These are phyloP conservation scores for Ophraella communa DNA, from an alignment of 2,888 invertebrate genomes.

Conservation along the genomic window DNA sequence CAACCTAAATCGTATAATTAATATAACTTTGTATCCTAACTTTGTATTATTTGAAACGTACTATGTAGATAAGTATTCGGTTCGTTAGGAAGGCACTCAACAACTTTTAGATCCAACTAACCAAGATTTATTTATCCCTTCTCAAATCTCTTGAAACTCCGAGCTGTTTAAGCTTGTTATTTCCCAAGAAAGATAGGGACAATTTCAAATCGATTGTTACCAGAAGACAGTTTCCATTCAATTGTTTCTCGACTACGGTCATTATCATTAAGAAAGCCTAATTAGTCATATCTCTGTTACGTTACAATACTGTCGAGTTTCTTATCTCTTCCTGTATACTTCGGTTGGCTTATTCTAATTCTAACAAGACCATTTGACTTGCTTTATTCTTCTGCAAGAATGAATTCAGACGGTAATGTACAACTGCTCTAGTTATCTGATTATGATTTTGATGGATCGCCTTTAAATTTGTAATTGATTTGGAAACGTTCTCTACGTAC, in stretches of 20 bases:
- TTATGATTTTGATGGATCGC: conserved; percentile 32
- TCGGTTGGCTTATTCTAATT: conserved; percentile 42
- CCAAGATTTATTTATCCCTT: conserved; percentile 32
- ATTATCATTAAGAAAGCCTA: conserved; percentile 46
- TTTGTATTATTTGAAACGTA: too few species aligned
- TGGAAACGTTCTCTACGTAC: neutral
- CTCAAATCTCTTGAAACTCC: conserved; percentile 24
- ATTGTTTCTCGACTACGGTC: conserved; percentile 48
- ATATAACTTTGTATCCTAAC: too few species aligned
- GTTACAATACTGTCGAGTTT: conserved; percentile 40
- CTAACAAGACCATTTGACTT: conserved; percentile 30
- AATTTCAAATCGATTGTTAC: conserved; percentile 43
- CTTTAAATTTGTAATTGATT: conserved; percentile 19
- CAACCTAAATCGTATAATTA: too few species aligned
- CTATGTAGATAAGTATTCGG: neutral
- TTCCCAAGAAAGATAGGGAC: conserved; percentile 31
- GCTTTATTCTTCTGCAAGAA: conserved; percentile 20
- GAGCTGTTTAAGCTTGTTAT: conserved; percentile 43
- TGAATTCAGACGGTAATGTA: conserved; percentile 20
- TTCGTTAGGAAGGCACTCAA: conserved; percentile 7
- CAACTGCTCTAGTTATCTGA: conserved; percentile 22
- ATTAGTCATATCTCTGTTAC: conserved; percentile 40
- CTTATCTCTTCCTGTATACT: conserved; percentile 40
- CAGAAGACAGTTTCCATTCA: conserved; percentile 36
- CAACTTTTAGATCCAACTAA: conserved; percentile 8